These are phyloP conservation scores for Dryadula phaetusa DNA, from an alignment of 2,888 invertebrate genomes.

Conservation along the genomic window DNA sequence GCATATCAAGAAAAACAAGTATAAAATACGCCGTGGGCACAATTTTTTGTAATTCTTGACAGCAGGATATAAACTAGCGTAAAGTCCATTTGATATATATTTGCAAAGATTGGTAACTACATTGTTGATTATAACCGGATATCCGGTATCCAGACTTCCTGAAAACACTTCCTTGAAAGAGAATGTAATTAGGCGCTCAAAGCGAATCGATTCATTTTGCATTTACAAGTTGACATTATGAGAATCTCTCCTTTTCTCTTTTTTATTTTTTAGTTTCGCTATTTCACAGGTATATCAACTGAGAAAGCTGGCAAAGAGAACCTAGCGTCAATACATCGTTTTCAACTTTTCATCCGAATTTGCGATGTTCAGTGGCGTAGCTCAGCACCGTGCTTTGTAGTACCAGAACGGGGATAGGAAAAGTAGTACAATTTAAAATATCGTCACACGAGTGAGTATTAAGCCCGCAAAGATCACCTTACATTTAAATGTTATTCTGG, in stretches of 20 bases:
- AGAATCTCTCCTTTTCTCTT: too few relatives aligned
- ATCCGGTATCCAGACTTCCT: constrained; percentile 32
- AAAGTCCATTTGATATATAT: constrained; percentile 30
- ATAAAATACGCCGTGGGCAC: constrained; percentile 16
- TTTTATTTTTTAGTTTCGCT: not conserved
- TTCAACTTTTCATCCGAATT: too few relatives aligned
- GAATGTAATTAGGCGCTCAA: not conserved
- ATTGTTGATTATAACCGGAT: constrained; percentile 34
- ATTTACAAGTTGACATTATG: not conserved
- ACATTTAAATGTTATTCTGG: too few relatives aligned
- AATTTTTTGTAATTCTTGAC: constrained; percentile 17
- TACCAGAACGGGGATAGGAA: too few relatives aligned
- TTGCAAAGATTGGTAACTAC: constrained; percentile 11
- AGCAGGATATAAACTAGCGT: constrained; percentile 30
- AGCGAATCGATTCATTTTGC: not conserved
- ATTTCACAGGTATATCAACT: too few relatives aligned
- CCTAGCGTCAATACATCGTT: too few relatives aligned
- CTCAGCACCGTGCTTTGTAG: too few relatives aligned
- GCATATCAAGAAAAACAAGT: not conserved
- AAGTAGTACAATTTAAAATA: too few relatives aligned
- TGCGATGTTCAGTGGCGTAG: too few relatives aligned
- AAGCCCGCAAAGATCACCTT: too few relatives aligned
- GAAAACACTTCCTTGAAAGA: constrained; percentile 29
- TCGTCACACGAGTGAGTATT: too few relatives aligned
- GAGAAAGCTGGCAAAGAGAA: too few relatives aligned